These are phyloP conservation scores for Microcebus murinus DNA, from an alignment of 2,113 vertebrate genomes.

Conservation along the genomic window DNA sequence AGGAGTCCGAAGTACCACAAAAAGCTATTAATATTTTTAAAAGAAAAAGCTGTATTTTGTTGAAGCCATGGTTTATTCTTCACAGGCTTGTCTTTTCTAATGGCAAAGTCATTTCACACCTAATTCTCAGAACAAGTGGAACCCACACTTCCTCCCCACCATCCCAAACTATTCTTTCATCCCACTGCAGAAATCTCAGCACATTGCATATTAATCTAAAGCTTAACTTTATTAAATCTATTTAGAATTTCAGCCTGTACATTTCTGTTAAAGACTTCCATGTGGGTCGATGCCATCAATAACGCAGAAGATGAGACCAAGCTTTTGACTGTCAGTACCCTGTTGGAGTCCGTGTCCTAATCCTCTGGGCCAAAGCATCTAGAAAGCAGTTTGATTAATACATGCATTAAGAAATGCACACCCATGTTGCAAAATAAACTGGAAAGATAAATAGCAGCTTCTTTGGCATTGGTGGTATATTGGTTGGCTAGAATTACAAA, in stretches of 20 bases:
- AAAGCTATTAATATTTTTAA: neutral
- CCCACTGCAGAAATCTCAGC: neutral
- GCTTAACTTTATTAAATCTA: neutral
- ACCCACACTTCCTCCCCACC: neutral
- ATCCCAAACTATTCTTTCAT: neutral
- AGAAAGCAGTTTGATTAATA: slow-evolving; percentile 54
- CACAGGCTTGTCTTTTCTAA: neutral
- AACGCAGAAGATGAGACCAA: neutral
- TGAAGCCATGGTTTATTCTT: neutral
- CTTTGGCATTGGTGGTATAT: neutral
- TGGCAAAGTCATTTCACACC: neutral
- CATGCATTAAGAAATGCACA: slow-evolving; percentile 28
- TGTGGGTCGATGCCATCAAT: neutral
- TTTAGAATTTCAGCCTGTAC: neutral
- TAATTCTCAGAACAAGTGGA: neutral
- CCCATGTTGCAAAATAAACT: slow-evolving; percentile 2
- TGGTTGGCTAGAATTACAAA: slow-evolving; percentile 9
- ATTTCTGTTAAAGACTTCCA: neutral
- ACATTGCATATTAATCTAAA: neutral
- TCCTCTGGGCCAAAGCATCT: slow-evolving; percentile 18
- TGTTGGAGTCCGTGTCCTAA: slow-evolving; percentile 1
- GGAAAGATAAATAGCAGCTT: slow-evolving; percentile 2
- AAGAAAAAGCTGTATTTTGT: neutral
- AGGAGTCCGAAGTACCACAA: neutral
- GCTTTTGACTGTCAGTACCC: neutral